Evolutionary conservation across 2,888 invertebrate genomes (phyloP), one percentile per base, ranked within the genome.

Genomic region (Oligia strigilis): DNA sequence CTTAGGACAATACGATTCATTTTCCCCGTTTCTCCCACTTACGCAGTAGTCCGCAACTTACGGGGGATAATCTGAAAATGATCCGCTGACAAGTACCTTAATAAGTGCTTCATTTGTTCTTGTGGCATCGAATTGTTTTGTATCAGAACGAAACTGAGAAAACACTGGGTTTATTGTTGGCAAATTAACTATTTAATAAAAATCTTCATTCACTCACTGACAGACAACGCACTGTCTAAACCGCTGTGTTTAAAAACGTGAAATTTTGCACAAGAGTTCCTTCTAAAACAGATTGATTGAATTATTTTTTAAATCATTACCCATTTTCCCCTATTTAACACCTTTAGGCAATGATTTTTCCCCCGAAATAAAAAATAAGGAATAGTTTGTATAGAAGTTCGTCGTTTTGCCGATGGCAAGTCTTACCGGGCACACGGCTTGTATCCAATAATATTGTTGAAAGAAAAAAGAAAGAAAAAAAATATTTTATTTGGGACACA

Each of bases 1-100:
- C 73, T 83, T 77, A 83, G 58, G 17, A 84, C 86, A 84, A 84
- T 71, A 40, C 73, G 66, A 86, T 78, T 86, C 19, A 83, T 86
- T 60, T 74, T 64, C 78, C 83, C 69, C 72, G 58, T 23, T 72
- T 60, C 60, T 17, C 65, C 69, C 52, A 36, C 81, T 62, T 52
- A 84, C 49, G 19, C 29, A 64, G 40, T 43, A 77, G 19, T 17
- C 43, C n/a, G 49, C 58, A 49, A 76, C 40, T 83, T 65, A 83
- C 29, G 29, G 60, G 69, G 85, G 81, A 85, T 82, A 65, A 81
- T 85, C 81, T 55, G 67, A 70, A 84, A 82, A 74, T 71, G 71
- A 81, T 72, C 23, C 40, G 81, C 60, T 70, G 65, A 81, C 74
- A 36, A 81, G 84, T 71, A n/a, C 36, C 52, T 65, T 71, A 14